A percentile compares a stretch with the other conserved stretches of the same genome.
Conservation (phyloP, 2,113 vertebrate species). For the Perca flavescens region DNA sequence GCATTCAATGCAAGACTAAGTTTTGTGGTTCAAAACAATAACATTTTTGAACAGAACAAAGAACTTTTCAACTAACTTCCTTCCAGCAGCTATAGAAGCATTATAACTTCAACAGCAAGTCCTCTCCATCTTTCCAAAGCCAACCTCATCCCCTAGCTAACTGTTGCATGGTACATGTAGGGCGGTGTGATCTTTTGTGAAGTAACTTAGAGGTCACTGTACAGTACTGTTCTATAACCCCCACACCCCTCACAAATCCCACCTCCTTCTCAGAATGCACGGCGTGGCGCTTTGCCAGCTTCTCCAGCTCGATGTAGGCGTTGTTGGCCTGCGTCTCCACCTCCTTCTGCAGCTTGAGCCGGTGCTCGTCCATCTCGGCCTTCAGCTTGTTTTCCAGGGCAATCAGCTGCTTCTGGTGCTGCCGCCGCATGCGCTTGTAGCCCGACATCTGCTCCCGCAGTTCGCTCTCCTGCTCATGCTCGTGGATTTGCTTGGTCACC, state of each 20-base stretch:
- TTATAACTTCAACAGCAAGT: not conserved
- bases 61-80: not conserved
- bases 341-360: slow-evolving; percentile 99
- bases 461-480: slow-evolving; percentile 99
- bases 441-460: slow-evolving; percentile 99
- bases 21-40: not conserved
- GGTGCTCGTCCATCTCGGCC: slow-evolving; percentile 99
- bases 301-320: slow-evolving; percentile 99
- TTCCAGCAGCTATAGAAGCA: not conserved
- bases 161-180: slow-evolving; percentile 8
- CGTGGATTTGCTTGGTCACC: slow-evolving; percentile 99
- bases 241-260: slow-evolving; percentile 43
- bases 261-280: slow-evolving; percentile 98
- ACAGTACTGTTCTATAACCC: slow-evolving; percentile 3
- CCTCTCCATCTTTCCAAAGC: slow-evolving; percentile 3
- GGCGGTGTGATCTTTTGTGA: slow-evolving; percentile 12
- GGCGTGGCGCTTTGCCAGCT: slow-evolving; percentile 97
- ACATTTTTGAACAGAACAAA: not conserved
- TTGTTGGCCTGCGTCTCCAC: slow-evolving; percentile 99
- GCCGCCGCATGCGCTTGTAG: slow-evolving; percentile 99
- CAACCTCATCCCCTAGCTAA: slow-evolving; percentile 9
- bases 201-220: slow-evolving; percentile 35
- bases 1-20: not conserved
- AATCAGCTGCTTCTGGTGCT: slow-evolving; percentile 99
- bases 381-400: slow-evolving; percentile 99